phyloP scores from a whole-genome alignment of 1,140 invertebrate species.

The Nephila pilipes region DNA sequence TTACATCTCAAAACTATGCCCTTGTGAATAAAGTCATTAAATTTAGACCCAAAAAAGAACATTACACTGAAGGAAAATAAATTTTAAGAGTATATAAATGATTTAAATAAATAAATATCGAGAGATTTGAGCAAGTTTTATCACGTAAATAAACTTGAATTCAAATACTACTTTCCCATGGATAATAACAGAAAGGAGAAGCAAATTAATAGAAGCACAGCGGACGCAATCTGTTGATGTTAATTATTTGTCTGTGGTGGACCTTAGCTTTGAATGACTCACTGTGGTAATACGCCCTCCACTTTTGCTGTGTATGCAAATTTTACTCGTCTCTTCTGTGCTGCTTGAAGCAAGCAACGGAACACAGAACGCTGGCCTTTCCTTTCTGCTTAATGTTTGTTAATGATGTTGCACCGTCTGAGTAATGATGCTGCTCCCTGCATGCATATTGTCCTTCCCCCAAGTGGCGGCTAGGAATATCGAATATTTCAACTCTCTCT shows the following conservation, averaged over 20 bases:
- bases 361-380: neutral
- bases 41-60: too few species aligned
- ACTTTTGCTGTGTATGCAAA: conserved; percentile 9
- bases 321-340: neutral
- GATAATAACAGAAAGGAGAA: neutral
- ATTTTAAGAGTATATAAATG: too few species aligned
- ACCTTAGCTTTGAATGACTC: neutral
- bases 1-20: too few species aligned
- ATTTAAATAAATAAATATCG: too few species aligned
- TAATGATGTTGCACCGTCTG: neutral
- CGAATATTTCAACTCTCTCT: conserved; percentile 19
- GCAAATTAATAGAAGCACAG: neutral
- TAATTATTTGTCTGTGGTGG: neutral
- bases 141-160: too few species aligned
- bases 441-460: conserved; percentile 4
- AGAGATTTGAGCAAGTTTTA: too few species aligned
- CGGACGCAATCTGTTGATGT: neutral
- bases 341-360: neutral
- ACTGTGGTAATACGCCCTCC: neutral
- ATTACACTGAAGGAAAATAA: too few species aligned
- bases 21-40: too few species aligned
- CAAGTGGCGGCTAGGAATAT: neutral
- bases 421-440: conserved; percentile 18
- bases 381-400: conserved; percentile 41
- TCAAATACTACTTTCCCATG: too few species aligned